Percentiles rank a stretch among this genome's conserved stretches.
These are phyloP conservation scores for Phrynocephalus forsythii DNA, from an alignment of 2,797 vertebrate species.

Conservation along the genomic window DNA sequence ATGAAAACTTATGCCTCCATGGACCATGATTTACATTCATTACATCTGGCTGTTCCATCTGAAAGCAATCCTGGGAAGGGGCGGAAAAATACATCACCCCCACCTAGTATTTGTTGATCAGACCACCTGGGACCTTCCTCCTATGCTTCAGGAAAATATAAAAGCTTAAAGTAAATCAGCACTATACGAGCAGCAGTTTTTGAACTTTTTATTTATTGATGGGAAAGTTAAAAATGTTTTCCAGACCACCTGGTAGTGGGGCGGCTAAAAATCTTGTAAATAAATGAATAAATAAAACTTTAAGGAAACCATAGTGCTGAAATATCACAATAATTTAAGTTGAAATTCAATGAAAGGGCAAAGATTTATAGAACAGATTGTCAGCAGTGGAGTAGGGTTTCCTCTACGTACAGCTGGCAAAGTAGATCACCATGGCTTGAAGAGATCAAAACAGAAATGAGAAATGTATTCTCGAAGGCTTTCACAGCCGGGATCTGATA, in stretches of 20 bases:
- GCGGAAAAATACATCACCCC: conserved; percentile 37
- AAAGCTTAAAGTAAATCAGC: conserved; percentile 63
- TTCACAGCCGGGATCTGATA: too few relatives aligned
- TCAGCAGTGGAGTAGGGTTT: too few relatives aligned
- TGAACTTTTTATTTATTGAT: conserved; percentile 64
- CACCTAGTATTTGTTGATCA: conserved; percentile 71
- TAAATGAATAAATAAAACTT: neutral
- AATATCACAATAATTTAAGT: conserved; percentile 53
- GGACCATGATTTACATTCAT: conserved; percentile 73
- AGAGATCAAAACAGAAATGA: too few relatives aligned
- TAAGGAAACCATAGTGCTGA: conserved; percentile 55
- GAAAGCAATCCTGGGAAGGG: conserved; percentile 68
- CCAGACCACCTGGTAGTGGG: conserved; percentile 23
- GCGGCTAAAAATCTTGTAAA: too few relatives aligned
- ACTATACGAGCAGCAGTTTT: conserved; percentile 48
- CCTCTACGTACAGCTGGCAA: too few relatives aligned
- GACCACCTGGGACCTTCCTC: conserved; percentile 66
- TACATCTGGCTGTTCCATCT: conserved; percentile 67
- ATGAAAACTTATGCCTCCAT: conserved; percentile 53
- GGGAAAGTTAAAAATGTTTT: conserved; percentile 55
- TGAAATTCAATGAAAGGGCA: neutral
- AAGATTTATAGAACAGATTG: neutral
- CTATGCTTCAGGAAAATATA: conserved; percentile 53
- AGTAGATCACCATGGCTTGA: too few relatives aligned
- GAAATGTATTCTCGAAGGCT: too few relatives aligned